These are phyloP conservation scores for Copsychus sechellarum DNA, from an alignment of 2,113 vertebrate species.

Conservation along the genomic window DNA sequence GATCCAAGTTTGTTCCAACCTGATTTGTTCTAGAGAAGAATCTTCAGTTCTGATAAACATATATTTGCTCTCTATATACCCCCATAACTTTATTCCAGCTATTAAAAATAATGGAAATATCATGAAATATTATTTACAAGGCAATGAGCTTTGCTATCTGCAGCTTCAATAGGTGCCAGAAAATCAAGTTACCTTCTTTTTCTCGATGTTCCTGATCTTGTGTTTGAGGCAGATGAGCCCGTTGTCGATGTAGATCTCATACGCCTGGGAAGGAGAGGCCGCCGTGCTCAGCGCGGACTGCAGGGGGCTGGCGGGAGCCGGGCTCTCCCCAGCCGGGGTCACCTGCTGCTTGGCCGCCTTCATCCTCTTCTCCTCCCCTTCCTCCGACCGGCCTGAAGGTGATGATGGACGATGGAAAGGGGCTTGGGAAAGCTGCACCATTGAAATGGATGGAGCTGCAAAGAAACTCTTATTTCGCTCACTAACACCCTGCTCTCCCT, in stretches of 20 bases:
- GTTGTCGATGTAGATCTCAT: constrained; percentile 92
- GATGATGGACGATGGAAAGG: constrained; percentile 63
- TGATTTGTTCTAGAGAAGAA: neutral
- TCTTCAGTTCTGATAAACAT: neutral
- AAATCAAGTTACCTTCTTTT: constrained; percentile 86
- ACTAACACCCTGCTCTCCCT: no score
- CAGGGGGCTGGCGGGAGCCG: constrained; percentile 61
- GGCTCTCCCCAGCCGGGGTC: constrained; percentile 67
- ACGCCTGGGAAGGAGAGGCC: constrained; percentile 81
- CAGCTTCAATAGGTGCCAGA: neutral
- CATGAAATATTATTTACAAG: neutral
- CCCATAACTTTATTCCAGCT: neutral
- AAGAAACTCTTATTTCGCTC: constrained; percentile 30
- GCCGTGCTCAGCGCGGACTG: constrained; percentile 76
- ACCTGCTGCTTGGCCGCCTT: constrained; percentile 69
- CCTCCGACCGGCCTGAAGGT: constrained; percentile 70
- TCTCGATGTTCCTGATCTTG: constrained; percentile 97
- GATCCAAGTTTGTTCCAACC: neutral
- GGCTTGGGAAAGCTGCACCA: constrained; percentile 88
- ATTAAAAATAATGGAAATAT: fast-evolving
- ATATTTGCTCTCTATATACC: neutral
- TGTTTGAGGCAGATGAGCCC: constrained; percentile 95
- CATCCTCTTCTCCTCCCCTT: constrained; percentile 67
- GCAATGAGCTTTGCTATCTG: fast-evolving
- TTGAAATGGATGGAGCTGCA: constrained; percentile 73